Evolutionary conservation across 2,797 vertebrate genomes (phyloP).

Genomic region (Gymnoscopelus microlampas): DNA sequence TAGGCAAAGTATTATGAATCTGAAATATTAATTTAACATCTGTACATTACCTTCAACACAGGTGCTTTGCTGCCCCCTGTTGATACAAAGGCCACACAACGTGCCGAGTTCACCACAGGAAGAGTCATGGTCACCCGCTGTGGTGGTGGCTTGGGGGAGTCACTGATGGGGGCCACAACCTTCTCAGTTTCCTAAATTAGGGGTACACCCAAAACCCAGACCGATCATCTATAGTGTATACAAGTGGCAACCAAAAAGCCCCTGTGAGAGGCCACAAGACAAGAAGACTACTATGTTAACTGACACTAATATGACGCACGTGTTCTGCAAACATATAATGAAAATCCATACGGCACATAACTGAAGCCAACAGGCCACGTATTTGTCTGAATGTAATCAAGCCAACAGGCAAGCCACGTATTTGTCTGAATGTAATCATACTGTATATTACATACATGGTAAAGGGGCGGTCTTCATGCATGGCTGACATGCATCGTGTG

Average conservation of each 20-base stretch:
- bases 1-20: not conserved
- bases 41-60: conserved; percentile 84
- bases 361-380: not conserved
- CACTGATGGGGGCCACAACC: conserved; percentile 87
- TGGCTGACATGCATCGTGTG: conserved; percentile 16
- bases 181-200: conserved; percentile 83
- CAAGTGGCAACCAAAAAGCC: conserved; percentile 7
- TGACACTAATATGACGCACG: conserved; percentile 4
- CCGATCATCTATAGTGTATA: conserved; percentile 19
- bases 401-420: conserved; percentile 33
- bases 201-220: conserved; percentile 30
- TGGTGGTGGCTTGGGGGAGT: conserved; percentile 92
- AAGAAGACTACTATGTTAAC: conserved; percentile 12
- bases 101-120: conserved; percentile 89
- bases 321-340: conserved; percentile 2
- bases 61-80: conserved; percentile 91
- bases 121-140: conserved; percentile 91
- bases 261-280: conserved; percentile 16
- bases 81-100: conserved; percentile 87
- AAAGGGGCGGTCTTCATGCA: conserved; percentile 9
- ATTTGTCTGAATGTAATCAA: conserved; percentile 10
- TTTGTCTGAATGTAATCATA: not conserved
- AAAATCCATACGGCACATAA: not conserved
- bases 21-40: conserved; percentile 6
- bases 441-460: too few relatives aligned